Evolutionary conservation across 2,113 vertebrate species (phyloP).

Genomic region (Chitala chitala): DNA sequence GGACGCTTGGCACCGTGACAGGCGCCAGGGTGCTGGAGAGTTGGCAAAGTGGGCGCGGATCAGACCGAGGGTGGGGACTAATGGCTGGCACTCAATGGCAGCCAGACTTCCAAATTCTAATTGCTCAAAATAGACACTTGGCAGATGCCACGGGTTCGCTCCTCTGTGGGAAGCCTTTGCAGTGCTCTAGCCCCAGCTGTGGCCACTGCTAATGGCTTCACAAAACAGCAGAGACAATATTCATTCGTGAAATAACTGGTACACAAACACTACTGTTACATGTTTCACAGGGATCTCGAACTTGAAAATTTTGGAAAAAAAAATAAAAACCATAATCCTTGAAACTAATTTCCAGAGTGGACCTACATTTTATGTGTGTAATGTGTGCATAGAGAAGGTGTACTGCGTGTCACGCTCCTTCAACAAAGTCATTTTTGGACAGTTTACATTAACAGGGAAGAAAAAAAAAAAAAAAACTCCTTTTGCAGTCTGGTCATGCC

Average conservation of each 20-base stretch:
- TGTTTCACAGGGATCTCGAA: no score
- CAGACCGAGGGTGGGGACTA: slow-evolving; percentile 28
- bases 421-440: no score
- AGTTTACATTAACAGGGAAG: no score
- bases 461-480: no score
- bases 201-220: background rate
- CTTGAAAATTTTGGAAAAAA: no score
- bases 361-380: no score
- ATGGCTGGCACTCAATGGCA: slow-evolving; percentile 32
- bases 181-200: background rate
- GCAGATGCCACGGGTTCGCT: slow-evolving; percentile 3
- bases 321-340: no score
- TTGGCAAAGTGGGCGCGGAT: slow-evolving; percentile 33
- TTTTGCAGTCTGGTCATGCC: no score
- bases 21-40: slow-evolving; percentile 12
- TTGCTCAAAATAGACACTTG: slow-evolving; percentile 54
- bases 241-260: background rate
- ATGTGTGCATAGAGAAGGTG: no score
- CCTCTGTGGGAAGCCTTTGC: slow-evolving; percentile 24
- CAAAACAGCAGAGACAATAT: background rate
- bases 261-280: background rate
- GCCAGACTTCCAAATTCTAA: slow-evolving; percentile 51
- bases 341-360: no score
- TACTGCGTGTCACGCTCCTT: no score
- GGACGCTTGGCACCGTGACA: slow-evolving; percentile 20